Conservation (phyloP, 2,888 invertebrate species). For the Acleris laterana region DNA sequence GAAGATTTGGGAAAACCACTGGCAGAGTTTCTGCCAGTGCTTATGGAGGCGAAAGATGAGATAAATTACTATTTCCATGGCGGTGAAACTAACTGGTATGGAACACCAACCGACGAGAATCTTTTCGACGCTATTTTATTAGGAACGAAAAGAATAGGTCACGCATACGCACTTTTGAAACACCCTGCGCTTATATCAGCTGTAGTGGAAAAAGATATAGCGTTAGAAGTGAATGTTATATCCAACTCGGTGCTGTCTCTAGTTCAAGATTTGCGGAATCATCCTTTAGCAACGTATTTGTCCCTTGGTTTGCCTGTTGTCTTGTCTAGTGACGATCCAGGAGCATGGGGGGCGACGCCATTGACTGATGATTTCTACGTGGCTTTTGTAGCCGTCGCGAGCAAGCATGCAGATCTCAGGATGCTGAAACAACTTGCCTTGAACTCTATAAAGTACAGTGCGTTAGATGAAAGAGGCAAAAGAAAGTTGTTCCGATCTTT, state of each 20-base stretch:
- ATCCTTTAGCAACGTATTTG: slow-evolving; percentile 88
- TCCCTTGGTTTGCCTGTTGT: slow-evolving; percentile 89
- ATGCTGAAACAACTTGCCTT: slow-evolving; percentile 89
- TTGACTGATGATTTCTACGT: slow-evolving; percentile 92
- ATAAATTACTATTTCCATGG: slow-evolving; percentile 90
- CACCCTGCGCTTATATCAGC: slow-evolving; percentile 87
- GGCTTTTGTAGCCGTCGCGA: slow-evolving; percentile 90
- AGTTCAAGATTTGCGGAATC: slow-evolving; percentile 89
- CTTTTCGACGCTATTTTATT: slow-evolving; percentile 90
- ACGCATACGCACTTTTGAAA: slow-evolving; percentile 89
- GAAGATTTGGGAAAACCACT: slow-evolving; percentile 89
- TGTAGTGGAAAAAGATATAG: slow-evolving; percentile 85
- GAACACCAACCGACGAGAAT: slow-evolving; percentile 87
- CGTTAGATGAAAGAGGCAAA: slow-evolving; percentile 62
- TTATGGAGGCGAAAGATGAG: slow-evolving; percentile 77
- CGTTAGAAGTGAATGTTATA: slow-evolving; percentile 91
- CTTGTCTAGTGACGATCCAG: slow-evolving; percentile 91
- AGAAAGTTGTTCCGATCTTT: slow-evolving; percentile 53
- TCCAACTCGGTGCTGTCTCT: slow-evolving; percentile 90
- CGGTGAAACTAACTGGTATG: slow-evolving; percentile 92
- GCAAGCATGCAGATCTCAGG: slow-evolving; percentile 87
- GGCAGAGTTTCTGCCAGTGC: slow-evolving; percentile 81
- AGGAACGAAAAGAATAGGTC: slow-evolving; percentile 90
- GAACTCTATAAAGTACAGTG: slow-evolving; percentile 90
- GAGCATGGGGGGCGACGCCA: slow-evolving; percentile 89